phyloP scores from a whole-genome alignment of 2,113 vertebrate species.

The Panthera uncia region DNA sequence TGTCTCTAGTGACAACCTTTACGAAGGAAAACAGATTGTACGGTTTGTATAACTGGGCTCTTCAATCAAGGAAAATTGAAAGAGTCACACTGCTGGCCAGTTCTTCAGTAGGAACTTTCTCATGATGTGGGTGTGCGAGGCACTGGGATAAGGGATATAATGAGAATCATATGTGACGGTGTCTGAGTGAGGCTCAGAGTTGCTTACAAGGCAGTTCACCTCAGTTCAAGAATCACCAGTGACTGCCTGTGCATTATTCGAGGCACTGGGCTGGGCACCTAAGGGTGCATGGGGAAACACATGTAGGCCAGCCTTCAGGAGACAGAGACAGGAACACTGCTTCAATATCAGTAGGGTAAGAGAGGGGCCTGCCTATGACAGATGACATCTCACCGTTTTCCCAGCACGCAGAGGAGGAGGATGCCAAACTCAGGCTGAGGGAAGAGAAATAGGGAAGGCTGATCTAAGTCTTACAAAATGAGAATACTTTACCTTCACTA shows the following conservation, averaged over 20 bases:
- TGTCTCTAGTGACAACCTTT: neutral
- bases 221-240: neutral
- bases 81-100: neutral
- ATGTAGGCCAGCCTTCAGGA: neutral
- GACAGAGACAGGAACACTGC: neutral
- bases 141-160: neutral
- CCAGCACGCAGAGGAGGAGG: neutral
- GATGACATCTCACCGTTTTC: neutral
- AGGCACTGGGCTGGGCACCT: neutral
- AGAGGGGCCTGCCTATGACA: neutral
- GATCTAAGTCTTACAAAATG: neutral
- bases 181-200: neutral
- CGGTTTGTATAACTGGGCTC: neutral
- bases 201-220: neutral
- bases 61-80: slow-evolving; percentile 23
- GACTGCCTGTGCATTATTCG: neutral
- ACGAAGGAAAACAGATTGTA: neutral
- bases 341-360: neutral
- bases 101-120: slow-evolving; percentile 13
- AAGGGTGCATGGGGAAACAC: neutral
- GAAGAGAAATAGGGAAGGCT: neutral
- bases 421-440: neutral
- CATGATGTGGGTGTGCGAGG: neutral
- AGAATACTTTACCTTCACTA: neutral
- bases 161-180: slow-evolving; percentile 40